Base-by-base conservation (phyloP, 2,113 vertebrate species). In the Carassius auratus region DNA sequence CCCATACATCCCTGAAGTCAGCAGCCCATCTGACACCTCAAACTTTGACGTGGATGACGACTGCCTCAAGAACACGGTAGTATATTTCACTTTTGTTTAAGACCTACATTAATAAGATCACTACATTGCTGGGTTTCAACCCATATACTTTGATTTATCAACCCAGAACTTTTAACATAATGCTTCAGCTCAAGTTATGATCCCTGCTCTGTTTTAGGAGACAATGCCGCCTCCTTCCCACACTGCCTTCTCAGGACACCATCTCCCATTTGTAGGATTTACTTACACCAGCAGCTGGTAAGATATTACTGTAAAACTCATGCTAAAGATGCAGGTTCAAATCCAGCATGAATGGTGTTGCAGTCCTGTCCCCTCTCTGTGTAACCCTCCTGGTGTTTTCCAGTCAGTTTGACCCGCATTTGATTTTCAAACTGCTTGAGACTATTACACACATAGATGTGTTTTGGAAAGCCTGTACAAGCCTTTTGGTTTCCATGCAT, bases 21-120 rank as follows among this genome's bases (percentile, higher is more conserved):
- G 98, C 95, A 99, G 98, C 86, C 98, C 98, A 33, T 99, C 98
- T 23, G 98, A 99, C 89, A 99, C 98, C 5, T 99, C 98, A 21
- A 99, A 99, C 94, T 99, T 99, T 78, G 98, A 99, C 66, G 98
- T 99, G 83, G 98, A 99, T 78, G 98, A 99, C 33, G 98, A 99
- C 90, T 99, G 97, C 92, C 96, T 99, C 81, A 99, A 99, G 92
- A 99, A 99, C 91, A 96, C 97, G 66, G 98, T 99, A 93, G 94
- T 83, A 42, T 42, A 42, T 42, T 42, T 7, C 42, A 8, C 42
- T 42, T 42, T 45, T 45, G 5, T n/a, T 48, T 68, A 19, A 8
- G 0, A 69, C 66, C 7, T 69, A 69, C 52, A n/a, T 36, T 83
- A n/a, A 83, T 19, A 36, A 10, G 19, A 73, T 42, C 38, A 42